Conservation (phyloP, 2,888 invertebrate genomes). For the Synanthedon myopaeformis region DNA sequence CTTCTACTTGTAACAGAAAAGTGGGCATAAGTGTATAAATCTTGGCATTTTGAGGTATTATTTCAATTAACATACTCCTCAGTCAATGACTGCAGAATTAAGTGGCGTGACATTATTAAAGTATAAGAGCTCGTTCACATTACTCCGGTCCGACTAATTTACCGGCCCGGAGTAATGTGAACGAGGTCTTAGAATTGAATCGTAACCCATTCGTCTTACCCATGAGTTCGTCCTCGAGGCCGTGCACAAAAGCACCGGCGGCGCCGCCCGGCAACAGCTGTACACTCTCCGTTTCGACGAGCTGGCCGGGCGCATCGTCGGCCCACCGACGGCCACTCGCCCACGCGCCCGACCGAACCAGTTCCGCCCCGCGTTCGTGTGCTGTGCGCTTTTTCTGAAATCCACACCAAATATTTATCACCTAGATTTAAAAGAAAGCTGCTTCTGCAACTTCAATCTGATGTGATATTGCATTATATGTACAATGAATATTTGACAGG, state of each 20-base stretch:
- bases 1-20: too few relatives aligned
- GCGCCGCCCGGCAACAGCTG: slow-evolving; percentile 93
- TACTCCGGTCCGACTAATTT: not conserved
- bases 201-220: slow-evolving; percentile 42
- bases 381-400: slow-evolving; percentile 81
- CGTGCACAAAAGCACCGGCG: slow-evolving; percentile 98
- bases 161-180: not conserved
- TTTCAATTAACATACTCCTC: too few relatives aligned
- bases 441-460: too few relatives aligned
- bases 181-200: not conserved
- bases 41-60: too few relatives aligned
- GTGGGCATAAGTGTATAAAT: too few relatives aligned
- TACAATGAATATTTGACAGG: too few relatives aligned
- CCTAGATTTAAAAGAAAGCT: too few relatives aligned
- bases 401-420: too few relatives aligned
- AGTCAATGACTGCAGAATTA: too few relatives aligned
- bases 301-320: slow-evolving; percentile 89
- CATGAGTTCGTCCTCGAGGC: slow-evolving; percentile 96
- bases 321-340: slow-evolving; percentile 71
- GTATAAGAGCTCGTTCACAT: not conserved
- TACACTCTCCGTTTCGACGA: slow-evolving; percentile 79
- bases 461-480: not conserved
- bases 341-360: slow-evolving; percentile 90
- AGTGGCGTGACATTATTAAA: too few relatives aligned
- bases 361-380: slow-evolving; percentile 87